A percentile compares a stretch with the other conserved stretches of the same genome.
Conservation (phyloP, 2,888 invertebrate genomes). For the Eristalis arbustorum region DNA sequence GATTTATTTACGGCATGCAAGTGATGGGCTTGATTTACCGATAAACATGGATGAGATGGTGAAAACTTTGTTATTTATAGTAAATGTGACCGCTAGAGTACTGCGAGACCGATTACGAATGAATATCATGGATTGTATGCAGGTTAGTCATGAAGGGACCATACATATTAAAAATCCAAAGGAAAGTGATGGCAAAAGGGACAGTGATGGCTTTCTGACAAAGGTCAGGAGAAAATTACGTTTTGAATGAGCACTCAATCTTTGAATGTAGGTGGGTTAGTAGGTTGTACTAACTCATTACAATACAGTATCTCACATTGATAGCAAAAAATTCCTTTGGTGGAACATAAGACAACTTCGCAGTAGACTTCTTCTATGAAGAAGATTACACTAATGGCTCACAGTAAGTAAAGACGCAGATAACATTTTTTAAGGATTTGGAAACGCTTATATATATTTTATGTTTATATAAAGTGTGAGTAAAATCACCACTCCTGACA, state of each 20-base stretch:
- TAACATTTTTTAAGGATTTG: no score
- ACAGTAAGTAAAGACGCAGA: no score
- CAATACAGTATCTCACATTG: no score
- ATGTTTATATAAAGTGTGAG: no score
- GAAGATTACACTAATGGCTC: no score
- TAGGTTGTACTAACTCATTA: no score
- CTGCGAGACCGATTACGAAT: neutral
- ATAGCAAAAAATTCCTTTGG: no score
- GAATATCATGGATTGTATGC: neutral
- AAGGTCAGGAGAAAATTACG: neutral
- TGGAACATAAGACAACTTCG: no score
- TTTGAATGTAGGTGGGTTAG: no score
- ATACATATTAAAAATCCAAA: neutral
- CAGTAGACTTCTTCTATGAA: no score
- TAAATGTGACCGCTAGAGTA: neutral
- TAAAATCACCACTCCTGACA: no score
- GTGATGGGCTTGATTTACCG: neutral
- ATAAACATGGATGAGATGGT: neutral
- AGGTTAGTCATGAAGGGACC: neutral
- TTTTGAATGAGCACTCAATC: neutral
- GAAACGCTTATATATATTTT: no score
- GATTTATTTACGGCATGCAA: conserved; percentile 18
- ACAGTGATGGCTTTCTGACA: neutral
- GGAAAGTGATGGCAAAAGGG: neutral
- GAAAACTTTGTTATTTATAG: neutral